Evolutionary conservation across 1,140 invertebrate species (phyloP).

Genomic region (Vanessa tameamea): DNA sequence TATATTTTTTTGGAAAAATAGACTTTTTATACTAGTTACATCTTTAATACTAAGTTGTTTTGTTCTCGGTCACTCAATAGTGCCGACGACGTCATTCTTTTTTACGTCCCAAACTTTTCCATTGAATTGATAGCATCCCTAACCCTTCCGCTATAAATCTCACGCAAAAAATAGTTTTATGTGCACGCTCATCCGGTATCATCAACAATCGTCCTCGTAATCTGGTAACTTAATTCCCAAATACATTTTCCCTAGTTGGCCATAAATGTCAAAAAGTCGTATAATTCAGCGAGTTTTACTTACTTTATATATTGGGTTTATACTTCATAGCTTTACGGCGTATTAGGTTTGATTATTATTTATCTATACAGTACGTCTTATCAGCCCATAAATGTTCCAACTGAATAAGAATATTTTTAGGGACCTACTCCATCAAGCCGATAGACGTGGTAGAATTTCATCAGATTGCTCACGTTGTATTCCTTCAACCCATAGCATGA

Average conservation of each 20-base stretch:
- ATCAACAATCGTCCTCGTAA: slow-evolving; percentile 63
- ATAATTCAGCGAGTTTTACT: slow-evolving; percentile 49
- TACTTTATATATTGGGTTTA: no score
- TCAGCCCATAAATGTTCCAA: background rate
- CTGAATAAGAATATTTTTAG: no score
- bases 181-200: slow-evolving; percentile 53
- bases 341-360: no score
- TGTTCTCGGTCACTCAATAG: background rate
- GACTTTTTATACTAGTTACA: background rate
- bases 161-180: slow-evolving; percentile 67
- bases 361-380: background rate
- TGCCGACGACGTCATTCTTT: slow-evolving; percentile 3
- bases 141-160: slow-evolving; percentile 62
- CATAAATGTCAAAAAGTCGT: slow-evolving; percentile 66
- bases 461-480: no score
- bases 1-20: no score
- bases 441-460: no score
- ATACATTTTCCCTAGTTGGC: slow-evolving; percentile 66
- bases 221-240: slow-evolving; percentile 72
- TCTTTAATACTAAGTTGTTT: background rate
- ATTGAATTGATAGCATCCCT: slow-evolving; percentile 44
- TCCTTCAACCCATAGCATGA: no score
- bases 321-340: no score
- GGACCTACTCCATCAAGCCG: no score
- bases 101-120: slow-evolving; percentile 45